These are phyloP conservation scores for Zele albiditarsus DNA, from an alignment of 2,888 invertebrate species.

Conservation along the genomic window DNA sequence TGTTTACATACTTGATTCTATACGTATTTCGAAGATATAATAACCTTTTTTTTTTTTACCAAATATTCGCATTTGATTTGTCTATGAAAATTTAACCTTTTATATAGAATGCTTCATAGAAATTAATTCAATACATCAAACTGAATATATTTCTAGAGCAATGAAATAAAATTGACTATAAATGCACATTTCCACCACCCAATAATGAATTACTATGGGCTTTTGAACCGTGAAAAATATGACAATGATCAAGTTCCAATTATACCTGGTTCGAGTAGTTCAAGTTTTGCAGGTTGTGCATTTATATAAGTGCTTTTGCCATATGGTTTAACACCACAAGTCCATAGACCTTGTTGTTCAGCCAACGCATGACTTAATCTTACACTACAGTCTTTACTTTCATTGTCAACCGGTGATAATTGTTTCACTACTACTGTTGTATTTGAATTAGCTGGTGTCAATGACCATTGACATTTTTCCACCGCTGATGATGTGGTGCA, in stretches of 20 bases:
- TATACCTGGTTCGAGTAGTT: slow-evolving; percentile 71
- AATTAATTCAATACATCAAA: not conserved
- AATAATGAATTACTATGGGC: slow-evolving; percentile 9
- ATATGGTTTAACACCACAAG: slow-evolving; percentile 67
- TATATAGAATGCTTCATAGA: slow-evolving; percentile 1
- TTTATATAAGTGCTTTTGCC: slow-evolving; percentile 66
- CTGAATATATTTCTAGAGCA: slow-evolving; percentile 3
- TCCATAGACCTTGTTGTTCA: slow-evolving; percentile 71
- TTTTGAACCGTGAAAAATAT: slow-evolving; percentile 1
- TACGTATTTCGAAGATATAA: not conserved
- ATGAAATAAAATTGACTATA: not conserved
- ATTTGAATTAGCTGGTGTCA: slow-evolving; percentile 67
- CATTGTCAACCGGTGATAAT: slow-evolving; percentile 65
- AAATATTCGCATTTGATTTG: slow-evolving; percentile 3
- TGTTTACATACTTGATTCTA: not conserved
- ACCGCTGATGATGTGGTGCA: slow-evolving; percentile 67
- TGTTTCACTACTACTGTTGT: slow-evolving; percentile 69
- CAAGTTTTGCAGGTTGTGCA: slow-evolving; percentile 69
- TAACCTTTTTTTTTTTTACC: not conserved
- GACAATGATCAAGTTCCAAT: slow-evolving; percentile 59
- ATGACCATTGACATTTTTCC: slow-evolving; percentile 70
- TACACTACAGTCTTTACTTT: slow-evolving; percentile 70
- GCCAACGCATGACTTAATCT: slow-evolving; percentile 65
- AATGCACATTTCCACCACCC: slow-evolving; percentile 35
- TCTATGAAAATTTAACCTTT: not conserved